These are phyloP conservation scores for Dermochelys coriacea DNA, from an alignment of 2,797 vertebrate genomes.

Conservation along the genomic window DNA sequence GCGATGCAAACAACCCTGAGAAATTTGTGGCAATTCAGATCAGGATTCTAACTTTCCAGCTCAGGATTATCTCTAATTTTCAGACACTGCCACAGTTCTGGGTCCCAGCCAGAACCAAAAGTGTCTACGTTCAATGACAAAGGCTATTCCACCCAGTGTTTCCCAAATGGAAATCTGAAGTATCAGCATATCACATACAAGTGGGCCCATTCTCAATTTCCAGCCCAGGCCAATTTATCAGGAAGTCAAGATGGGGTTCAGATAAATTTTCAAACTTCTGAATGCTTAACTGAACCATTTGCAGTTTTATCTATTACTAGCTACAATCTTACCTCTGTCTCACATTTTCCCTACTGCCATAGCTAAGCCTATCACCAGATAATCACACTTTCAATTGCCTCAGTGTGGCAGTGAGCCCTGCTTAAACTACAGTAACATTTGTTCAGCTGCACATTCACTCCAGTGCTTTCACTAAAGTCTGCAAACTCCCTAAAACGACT, in stretches of 20 bases:
- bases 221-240: not conserved
- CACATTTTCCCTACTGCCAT: not conserved
- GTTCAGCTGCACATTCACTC: not conserved
- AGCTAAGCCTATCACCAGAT: not conserved
- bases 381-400: not conserved
- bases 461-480: not conserved
- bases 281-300: not conserved
- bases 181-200: not conserved
- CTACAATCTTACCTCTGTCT: not conserved
- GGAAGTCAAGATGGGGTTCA: not conserved
- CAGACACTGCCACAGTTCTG: not conserved
- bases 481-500: not conserved
- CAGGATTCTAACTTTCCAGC: not conserved
- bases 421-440: not conserved
- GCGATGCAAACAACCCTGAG: not conserved
- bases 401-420: not conserved
- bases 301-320: not conserved
- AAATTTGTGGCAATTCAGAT: not conserved
- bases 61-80: not conserved
- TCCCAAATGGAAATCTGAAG: not conserved
- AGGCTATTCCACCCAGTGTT: not conserved
- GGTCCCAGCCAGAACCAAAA: not conserved
- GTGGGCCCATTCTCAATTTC: not conserved
- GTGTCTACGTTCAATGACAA: not conserved
- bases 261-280: not conserved